Percentiles rank a stretch among this genome's conserved stretches.
phyloP scores from a whole-genome alignment of 2,797 vertebrate species.

The Garrulus glandarius region DNA sequence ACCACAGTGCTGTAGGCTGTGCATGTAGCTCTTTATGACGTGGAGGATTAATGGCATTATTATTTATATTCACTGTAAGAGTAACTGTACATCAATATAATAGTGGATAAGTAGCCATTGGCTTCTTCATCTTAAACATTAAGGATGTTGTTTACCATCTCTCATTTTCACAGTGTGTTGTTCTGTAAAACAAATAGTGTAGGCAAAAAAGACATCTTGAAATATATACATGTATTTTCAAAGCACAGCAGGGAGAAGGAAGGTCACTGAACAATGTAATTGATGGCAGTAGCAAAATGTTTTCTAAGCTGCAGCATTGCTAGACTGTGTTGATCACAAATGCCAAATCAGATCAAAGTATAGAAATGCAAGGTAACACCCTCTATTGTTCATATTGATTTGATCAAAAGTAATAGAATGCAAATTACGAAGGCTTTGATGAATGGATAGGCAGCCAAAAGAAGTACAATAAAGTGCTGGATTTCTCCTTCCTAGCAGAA shows the following conservation, averaged over 20 bases:
- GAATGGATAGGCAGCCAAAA: conserved; percentile 46
- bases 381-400: conserved; percentile 42
- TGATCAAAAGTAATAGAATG: conserved; percentile 59
- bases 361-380: conserved; percentile 52
- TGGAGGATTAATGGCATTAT: conserved; percentile 43
- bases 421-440: conserved; percentile 60
- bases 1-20: not conserved
- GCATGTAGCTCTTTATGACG: not conserved
- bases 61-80: conserved; percentile 49
- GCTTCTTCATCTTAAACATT: conserved; percentile 49
- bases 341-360: conserved; percentile 51
- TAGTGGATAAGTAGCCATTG: conserved; percentile 34
- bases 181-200: conserved; percentile 43
- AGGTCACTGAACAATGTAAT: conserved; percentile 58
- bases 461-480: not conserved
- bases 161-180: conserved; percentile 41
- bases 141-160: conserved; percentile 42
- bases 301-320: not conserved
- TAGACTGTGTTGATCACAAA: conserved; percentile 34
- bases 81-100: conserved; percentile 47
- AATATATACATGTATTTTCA: conserved; percentile 56
- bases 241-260: conserved; percentile 42
- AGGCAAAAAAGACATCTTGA: conserved; percentile 48
- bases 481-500: conserved; percentile 24
- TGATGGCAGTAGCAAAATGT: conserved; percentile 38